Evolutionary conservation across 37 sponge, comb jelly and placozoan species (phyloP).

Genomic region (Agelas oroides): DNA sequence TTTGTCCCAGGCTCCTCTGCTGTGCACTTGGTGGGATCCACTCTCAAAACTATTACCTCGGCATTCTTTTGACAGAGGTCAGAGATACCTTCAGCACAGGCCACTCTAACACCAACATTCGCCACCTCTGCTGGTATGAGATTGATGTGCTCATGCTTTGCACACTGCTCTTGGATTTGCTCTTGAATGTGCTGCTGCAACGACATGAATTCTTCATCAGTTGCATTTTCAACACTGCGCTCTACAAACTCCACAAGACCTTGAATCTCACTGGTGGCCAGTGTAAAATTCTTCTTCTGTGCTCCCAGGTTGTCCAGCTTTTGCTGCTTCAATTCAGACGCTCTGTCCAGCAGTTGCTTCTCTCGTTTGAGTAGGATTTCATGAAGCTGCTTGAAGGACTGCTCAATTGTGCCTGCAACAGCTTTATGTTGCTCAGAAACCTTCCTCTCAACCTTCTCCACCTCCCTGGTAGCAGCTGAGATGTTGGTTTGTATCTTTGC

Average conservation of each 20-base stretch:
- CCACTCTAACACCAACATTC: slow-evolving; percentile 4
- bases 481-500: background rate
- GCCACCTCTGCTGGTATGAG: slow-evolving; percentile 16
- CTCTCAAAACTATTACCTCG: background rate
- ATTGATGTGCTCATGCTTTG: background rate
- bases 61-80: slow-evolving; percentile 12
- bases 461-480: background rate
- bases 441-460: background rate
- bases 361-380: slow-evolving; percentile 7
- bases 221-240: background rate
- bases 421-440: slow-evolving; percentile 5
- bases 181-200: background rate
- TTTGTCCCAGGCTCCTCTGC: background rate
- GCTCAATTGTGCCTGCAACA: slow-evolving; percentile 9
- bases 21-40: slow-evolving; percentile 13
- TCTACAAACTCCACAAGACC: slow-evolving; percentile 20
- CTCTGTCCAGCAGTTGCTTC: slow-evolving; percentile 20
- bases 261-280: background rate
- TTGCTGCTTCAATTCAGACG: background rate
- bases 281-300: background rate
- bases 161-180: background rate
- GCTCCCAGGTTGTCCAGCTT: background rate
- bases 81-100: slow-evolving; percentile 9
- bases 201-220: slow-evolving; percentile 21
- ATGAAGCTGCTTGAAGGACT: slow-evolving; percentile 23